Conservation (phyloP, 2,113 vertebrate genomes). For the Prochilodus magdalenae region DNA sequence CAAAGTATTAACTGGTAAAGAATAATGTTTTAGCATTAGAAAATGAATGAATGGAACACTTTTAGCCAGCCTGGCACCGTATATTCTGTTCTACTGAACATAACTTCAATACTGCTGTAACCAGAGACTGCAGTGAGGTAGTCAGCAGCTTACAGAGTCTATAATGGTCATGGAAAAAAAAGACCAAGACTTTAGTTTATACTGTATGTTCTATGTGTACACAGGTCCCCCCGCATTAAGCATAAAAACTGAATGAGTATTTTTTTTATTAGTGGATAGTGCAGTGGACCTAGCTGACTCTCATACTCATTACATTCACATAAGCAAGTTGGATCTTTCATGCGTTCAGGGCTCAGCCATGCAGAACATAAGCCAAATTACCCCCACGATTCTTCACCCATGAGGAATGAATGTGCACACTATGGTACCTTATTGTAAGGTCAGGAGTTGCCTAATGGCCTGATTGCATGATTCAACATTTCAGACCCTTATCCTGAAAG, state of each 20-base stretch:
- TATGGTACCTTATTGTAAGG: not conserved
- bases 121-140: too few species aligned
- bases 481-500: constrained; percentile 37
- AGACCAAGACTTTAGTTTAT: not conserved
- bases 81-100: too few species aligned
- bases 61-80: too few species aligned
- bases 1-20: too few species aligned
- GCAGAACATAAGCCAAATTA: constrained; percentile 5
- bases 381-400: not conserved
- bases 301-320: not conserved
- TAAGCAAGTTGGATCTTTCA: not conserved
- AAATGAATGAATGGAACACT: too few species aligned
- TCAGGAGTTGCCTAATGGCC: constrained; percentile 11
- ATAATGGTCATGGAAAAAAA: too few species aligned
- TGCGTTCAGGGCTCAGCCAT: not conserved
- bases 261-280: not conserved
- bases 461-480: constrained; percentile 22
- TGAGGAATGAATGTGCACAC: not conserved
- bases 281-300: not conserved
- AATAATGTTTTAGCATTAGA: too few species aligned
- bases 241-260: not conserved
- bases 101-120: too few species aligned
- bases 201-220: too few species aligned
- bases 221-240: not conserved
- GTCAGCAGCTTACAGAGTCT: too few species aligned